phyloP scores from a whole-genome alignment of 2,888 invertebrate species.

The Cephus pygmeus region DNA sequence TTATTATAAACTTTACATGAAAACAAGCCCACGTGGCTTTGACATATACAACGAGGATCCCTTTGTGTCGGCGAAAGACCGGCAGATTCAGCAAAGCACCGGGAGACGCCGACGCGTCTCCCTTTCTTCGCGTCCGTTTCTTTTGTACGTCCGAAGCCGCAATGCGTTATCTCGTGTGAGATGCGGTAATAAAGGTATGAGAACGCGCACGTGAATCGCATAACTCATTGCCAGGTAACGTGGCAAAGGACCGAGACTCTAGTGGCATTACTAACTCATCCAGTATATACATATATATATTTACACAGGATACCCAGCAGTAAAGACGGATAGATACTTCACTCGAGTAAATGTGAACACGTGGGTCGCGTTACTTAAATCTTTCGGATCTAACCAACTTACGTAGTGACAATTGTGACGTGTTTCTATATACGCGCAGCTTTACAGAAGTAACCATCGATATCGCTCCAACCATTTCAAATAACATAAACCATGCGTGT shows the following conservation, averaged over 20 bases:
- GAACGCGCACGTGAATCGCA: conserved; percentile 60
- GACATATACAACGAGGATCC: background rate
- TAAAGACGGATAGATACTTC: background rate
- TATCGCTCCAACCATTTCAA: background rate
- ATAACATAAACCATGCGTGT: background rate
- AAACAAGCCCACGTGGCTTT: background rate
- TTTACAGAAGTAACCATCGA: background rate
- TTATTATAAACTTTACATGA: background rate
- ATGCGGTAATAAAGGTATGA: conserved; percentile 58
- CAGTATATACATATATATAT: background rate
- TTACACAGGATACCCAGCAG: background rate
- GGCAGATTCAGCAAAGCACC: conserved; percentile 26
- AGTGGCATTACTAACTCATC: background rate
- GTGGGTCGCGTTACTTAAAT: background rate
- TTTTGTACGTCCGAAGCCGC: conserved; percentile 37
- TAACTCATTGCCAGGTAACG: conserved; percentile 51
- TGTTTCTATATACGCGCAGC: background rate
- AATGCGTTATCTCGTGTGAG: conserved; percentile 48
- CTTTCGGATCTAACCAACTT: background rate
- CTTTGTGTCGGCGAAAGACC: background rate
- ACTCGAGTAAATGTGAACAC: background rate
- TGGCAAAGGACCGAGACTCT: conserved; percentile 3
- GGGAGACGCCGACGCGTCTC: conserved; percentile 31
- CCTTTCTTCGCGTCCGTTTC: conserved; percentile 26
- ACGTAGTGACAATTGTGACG: background rate